phyloP scores from a whole-genome alignment of 2,113 vertebrate genomes.

The Calyptommatus sinebrachiatus region DNA sequence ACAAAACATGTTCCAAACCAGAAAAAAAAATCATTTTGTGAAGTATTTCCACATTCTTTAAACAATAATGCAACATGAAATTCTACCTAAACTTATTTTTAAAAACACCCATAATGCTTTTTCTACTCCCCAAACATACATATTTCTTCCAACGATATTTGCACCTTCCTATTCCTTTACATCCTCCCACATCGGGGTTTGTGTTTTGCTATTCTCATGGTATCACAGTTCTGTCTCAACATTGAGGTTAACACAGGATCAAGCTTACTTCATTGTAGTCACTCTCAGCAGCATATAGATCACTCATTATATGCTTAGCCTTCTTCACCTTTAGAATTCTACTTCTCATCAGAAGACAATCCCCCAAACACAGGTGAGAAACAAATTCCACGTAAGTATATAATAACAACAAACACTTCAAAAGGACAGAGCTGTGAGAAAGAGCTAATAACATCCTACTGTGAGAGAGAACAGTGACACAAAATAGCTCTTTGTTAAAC shows the following conservation, averaged over 20 bases:
- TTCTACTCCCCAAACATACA: not conserved
- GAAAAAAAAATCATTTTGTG: not conserved
- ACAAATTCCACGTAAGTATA: slow-evolving; percentile 6
- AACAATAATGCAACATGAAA: not conserved
- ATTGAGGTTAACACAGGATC: slow-evolving; percentile 32
- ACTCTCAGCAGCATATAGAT: slow-evolving; percentile 18
- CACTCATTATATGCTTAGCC: slow-evolving; percentile 5
- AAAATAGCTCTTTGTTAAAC: slow-evolving; percentile 22
- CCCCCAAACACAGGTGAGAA: not conserved
- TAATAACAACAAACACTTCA: not conserved
- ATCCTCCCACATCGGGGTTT: not conserved
- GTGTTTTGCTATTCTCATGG: not conserved
- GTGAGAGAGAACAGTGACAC: slow-evolving; percentile 14
- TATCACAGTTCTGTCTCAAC: slow-evolving; percentile 16
- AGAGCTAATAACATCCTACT: slow-evolving; percentile 31
- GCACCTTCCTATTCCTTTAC: not conserved
- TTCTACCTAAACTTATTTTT: not conserved
- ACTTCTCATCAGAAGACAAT: slow-evolving; percentile 7
- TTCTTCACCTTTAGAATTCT: not conserved
- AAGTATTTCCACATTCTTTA: not conserved
- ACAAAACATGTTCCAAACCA: not conserved
- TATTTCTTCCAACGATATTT: rapidly evolving
- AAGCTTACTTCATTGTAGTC: slow-evolving; percentile 26
- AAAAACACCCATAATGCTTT: not conserved
- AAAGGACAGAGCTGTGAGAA: not conserved